phyloP scores from a whole-genome alignment of 2,113 vertebrate genomes.

The Apistogramma diplotaenia region DNA sequence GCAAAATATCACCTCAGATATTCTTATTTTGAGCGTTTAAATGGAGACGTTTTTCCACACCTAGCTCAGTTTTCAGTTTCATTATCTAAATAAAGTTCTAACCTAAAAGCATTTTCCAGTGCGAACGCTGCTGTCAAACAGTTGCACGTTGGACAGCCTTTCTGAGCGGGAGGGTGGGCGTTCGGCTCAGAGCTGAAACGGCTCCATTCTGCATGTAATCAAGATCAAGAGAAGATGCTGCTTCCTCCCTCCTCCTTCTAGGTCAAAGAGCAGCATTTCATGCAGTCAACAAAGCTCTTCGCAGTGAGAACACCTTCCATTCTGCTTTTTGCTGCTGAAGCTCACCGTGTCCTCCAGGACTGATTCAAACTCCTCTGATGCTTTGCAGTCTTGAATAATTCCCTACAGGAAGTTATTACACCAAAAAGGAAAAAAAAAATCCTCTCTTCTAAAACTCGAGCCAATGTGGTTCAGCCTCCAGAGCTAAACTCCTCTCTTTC shows the following conservation, averaged over 20 bases:
- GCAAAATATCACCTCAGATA: neutral
- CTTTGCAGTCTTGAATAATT: conserved; percentile 12
- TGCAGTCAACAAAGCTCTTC: neutral
- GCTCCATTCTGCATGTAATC: neutral
- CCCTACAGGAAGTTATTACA: conserved; percentile 1
- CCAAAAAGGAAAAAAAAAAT: neutral
- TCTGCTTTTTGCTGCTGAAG: conserved; percentile 2
- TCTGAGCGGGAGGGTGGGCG: neutral
- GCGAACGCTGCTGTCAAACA: neutral
- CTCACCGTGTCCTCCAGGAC: neutral
- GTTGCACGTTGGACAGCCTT: neutral
- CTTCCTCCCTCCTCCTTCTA: neutral
- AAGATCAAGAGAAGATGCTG: neutral
- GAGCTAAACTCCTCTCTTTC: neutral
- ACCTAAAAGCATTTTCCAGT: neutral
- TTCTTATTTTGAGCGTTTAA: neutral
- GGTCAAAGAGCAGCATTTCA: neutral
- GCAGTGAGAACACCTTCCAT: neutral
- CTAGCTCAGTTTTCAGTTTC: neutral
- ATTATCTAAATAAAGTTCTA: neutral
- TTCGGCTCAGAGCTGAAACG: neutral
- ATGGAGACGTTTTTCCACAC: neutral
- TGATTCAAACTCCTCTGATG: neutral
- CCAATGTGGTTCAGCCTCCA: neutral
- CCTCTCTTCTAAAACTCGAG: neutral